Evolutionary conservation across 2,797 vertebrate genomes (phyloP), one percentile per base, ranked within the genome.

Genomic region (Epinephelus coioides): DNA sequence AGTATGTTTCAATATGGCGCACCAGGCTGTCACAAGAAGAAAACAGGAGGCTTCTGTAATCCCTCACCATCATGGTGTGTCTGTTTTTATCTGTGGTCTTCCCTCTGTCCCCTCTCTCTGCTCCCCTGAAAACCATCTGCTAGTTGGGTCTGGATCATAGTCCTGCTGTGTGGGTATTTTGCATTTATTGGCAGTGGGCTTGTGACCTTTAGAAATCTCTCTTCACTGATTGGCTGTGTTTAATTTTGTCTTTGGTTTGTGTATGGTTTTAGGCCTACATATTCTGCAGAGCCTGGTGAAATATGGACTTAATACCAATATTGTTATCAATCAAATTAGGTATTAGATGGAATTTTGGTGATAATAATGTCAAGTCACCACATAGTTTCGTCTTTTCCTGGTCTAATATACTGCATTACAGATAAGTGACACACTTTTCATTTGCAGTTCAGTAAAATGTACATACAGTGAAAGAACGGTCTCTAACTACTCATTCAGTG

Each of bases 111-210:
- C 18, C 12, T 0, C 1, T 43, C 51, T 83, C 21, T 73, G 25
- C 13, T 40, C 8, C 14, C 17, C 64, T 81, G 40, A 81, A 74
- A 81, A 79, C 79, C 77, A 88, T 84, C 81, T 87, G 86, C 64
- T 79, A 67, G 57, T 61, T 81, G 69, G 34, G 23, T 85, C 64
- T 19, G 75, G 43, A 80, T 72, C 49, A 54, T 47, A 11, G n/a
- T 66, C 62, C 63, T 4, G 25, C 70, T 77, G 57, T 25, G 60
- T 69, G 44, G 51, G 50, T 50, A 56, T 76, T 82, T 78, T 65
- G 23, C 19, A n/a, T 69, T 11, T 69, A 25, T 46, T 76, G 10
- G 65, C n/a, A 44, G n/a, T 15, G 18, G 27, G 43, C 56, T 65
- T 14, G 9, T 60, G 54, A 66, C 44, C 47, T 76, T 54, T 30